phyloP scores from a whole-genome alignment of 2,888 invertebrate genomes.

The Rhagonycha fulva region DNA sequence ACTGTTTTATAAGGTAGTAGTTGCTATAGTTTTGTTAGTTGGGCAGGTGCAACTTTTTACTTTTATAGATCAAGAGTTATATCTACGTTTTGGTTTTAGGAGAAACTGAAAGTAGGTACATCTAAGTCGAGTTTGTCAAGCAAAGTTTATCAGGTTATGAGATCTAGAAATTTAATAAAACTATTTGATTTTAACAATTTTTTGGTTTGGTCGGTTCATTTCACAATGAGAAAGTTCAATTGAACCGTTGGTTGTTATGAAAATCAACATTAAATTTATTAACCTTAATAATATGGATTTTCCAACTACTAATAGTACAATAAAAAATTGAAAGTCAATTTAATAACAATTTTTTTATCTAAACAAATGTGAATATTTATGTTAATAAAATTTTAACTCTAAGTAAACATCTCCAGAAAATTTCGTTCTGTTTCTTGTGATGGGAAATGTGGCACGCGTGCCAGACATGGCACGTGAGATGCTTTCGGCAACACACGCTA shows the following conservation, averaged over 20 bases:
- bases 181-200: not conserved
- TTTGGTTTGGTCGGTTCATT: not conserved
- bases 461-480: too few relatives aligned
- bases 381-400: too few relatives aligned
- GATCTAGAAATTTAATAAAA: not conserved
- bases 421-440: too few relatives aligned
- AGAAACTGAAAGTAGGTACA: not conserved
- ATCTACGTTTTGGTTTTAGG: not conserved
- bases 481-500: too few relatives aligned
- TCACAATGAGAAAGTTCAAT: not conserved
- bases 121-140: not conserved
- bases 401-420: too few relatives aligned
- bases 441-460: too few relatives aligned
- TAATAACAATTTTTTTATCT: too few relatives aligned
- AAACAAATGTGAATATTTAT: too few relatives aligned
- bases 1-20: not conserved
- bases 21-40: not conserved
- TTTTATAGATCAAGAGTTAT: not conserved
- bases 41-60: not conserved
- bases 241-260: not conserved
- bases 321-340: too few relatives aligned
- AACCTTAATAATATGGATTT: too few relatives aligned
- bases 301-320: too few relatives aligned
- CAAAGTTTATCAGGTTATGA: not conserved
- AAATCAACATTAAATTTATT: not conserved